Evolutionary conservation across 2,113 vertebrate genomes (phyloP).

Genomic region (Hydrochoerus hydrochaeris): DNA sequence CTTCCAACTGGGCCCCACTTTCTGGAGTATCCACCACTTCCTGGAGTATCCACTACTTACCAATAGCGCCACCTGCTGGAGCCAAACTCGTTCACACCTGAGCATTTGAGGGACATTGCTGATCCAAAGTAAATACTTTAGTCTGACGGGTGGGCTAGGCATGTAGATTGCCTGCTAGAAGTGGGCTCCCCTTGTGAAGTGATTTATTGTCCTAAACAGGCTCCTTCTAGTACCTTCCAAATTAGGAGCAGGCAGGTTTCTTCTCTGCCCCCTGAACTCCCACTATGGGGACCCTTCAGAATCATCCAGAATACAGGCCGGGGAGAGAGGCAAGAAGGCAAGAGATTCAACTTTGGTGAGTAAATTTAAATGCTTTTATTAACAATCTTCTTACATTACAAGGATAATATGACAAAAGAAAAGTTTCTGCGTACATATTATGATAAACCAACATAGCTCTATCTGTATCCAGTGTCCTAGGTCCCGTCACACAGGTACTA

Average conservation of each 20-base stretch:
- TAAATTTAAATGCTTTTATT: slow-evolving; percentile 88
- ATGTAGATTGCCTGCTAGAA: background rate
- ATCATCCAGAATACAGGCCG: background rate
- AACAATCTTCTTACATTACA: slow-evolving; percentile 91
- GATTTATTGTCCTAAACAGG: background rate
- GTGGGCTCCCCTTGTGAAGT: background rate
- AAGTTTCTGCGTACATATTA: slow-evolving; percentile 88
- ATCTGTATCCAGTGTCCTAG: slow-evolving; percentile 93
- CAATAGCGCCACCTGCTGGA: background rate
- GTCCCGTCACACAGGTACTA: slow-evolving; percentile 91
- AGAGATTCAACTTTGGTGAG: background rate
- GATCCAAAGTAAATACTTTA: background rate
- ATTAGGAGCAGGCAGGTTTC: background rate
- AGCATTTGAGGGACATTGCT: background rate
- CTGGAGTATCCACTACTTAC: background rate
- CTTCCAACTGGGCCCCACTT: background rate
- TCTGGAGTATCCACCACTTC: background rate
- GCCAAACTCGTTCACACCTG: background rate
- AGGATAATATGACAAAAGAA: slow-evolving; percentile 90
- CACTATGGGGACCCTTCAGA: background rate
- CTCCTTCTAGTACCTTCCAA: background rate
- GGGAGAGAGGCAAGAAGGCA: slow-evolving; percentile 35
- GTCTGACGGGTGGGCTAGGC: background rate
- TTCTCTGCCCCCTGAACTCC: background rate
- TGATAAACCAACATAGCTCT: slow-evolving; percentile 90